Evolutionary conservation across 2,888 invertebrate species (phyloP), one percentile per base, ranked within the genome.

Genomic region (Erpobdella octoculata): DNA sequence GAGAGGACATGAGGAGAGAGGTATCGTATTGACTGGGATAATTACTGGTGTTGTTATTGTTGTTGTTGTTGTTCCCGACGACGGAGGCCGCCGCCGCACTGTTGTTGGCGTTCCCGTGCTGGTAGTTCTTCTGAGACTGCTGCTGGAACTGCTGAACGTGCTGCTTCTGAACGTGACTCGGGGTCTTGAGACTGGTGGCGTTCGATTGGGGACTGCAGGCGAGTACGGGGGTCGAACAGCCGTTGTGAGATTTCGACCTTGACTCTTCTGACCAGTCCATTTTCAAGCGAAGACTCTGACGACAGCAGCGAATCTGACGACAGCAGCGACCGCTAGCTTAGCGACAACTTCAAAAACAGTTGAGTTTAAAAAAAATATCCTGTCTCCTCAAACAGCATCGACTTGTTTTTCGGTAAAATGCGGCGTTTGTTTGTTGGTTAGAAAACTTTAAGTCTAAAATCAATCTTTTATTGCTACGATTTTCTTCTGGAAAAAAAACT

Each of bases 111-210:
- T 69, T 58, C 35, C 4, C 58, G 33, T n/a, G 8, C 31, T 9
- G n/a, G 31, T 31, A 33, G n/a, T 33, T 62, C 31, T 62, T 62
- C 31, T 31, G n/a, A n/a, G n/a, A n/a, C n/a, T n/a, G n/a, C n/a
- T n/a, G n/a, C n/a, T n/a, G n/a, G n/a, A n/a, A n/a, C n/a, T n/a
- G n/a, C n/a, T n/a, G n/a, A n/a, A n/a, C n/a, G n/a, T n/a, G n/a
- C 62, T 62, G 62, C 18, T 62, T 62, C 1, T 8, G 9, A 35
- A n/a, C 31, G 28, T 28, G n/a, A 35, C n/a, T 62, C 9, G 53
- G 53, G 53, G 53, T 53, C n/a, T 53, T 53, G 28, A 53, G 53
- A 53, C 53, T 53, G 9, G 53, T 53, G 53, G 53, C 53, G n/a
- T 53, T 53, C 6, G 53, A 53, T 15, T 53, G 53, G 2, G 53